phyloP scores from a whole-genome alignment of 1,140 invertebrate genomes.

The Vollenhovia emeryi region DNA sequence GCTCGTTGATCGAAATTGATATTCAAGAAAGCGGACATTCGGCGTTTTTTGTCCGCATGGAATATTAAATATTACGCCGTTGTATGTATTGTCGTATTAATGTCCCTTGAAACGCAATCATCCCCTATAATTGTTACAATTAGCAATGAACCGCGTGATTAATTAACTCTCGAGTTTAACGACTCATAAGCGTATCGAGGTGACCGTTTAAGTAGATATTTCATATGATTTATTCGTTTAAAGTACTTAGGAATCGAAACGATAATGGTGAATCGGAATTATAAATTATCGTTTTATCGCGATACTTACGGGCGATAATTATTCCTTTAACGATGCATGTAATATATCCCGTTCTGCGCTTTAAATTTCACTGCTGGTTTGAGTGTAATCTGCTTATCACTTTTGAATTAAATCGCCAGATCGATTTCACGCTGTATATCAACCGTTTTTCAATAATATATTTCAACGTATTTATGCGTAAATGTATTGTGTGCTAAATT shows the following conservation, averaged over 20 bases:
- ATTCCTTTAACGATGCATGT: neutral
- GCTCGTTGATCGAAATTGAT: neutral
- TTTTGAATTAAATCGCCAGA: neutral
- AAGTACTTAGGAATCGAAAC: neutral
- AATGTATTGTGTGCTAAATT: neutral
- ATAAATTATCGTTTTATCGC: neutral
- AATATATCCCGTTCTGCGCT: neutral
- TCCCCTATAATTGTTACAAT: neutral
- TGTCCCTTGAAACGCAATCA: neutral
- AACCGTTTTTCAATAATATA: neutral
- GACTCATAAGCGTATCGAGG: neutral
- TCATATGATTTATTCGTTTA: neutral
- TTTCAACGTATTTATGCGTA: neutral
- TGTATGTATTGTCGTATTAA: neutral
- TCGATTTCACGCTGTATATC: neutral
- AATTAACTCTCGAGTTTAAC: constrained; percentile 7
- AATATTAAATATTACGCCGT: neutral
- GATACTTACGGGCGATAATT: neutral
- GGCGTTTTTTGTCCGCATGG: neutral
- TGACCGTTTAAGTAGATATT: neutral
- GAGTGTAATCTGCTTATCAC: neutral
- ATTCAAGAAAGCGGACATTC: neutral
- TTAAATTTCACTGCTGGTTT: neutral
- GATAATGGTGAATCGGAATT: neutral
- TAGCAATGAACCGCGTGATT: neutral